Evolutionary conservation across 64 coral and sea anemone species (phyloP), one percentile per base, ranked within the genome.

Genomic region (Actinia equina): DNA sequence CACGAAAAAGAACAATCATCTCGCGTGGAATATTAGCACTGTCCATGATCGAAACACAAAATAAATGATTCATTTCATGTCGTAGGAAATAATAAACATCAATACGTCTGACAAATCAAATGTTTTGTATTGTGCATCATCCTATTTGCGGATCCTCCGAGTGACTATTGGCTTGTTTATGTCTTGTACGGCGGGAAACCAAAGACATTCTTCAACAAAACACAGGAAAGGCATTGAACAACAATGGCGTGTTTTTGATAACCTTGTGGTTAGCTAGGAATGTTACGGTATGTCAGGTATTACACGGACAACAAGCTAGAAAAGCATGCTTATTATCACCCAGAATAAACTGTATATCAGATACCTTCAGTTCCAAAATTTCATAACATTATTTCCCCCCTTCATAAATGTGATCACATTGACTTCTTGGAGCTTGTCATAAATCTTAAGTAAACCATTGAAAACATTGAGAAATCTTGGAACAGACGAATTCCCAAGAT

Each of bases 51-150:
- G 19, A 23, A 74, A 41, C 69, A 14, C 69, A 42, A 30, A 74
- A 74, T 26, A 11, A n/a, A 41, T 30, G 7, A 74, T 74, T 74
- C 69, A 74, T 41, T 42, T 74, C 69, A 27, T 30, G 25, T 74
- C 7, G 23, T 30, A 27, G 69, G 25, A 74, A 74, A 26, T n/a
- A 74, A 3, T 26, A 41, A 74, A 30, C 69, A 74, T 2, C 69
- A 74, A 11, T 30, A 9, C n/a, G 69, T 42, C 9, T 20, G 25
- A 27, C 14, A 41, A 2, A 41, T 74, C 15, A n/a, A 25, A 37
- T 71, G 65, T 74, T 74, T 74, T 41, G 22, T 74, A 74, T 74
- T 41, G 69, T 74, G 25, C n/a, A 74, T 74, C 69, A 74, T 30
- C 69, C 25, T 30, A n/a, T 27, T 15, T 74, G 11, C 3, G 25